These are phyloP conservation scores for Xenopus tropicalis DNA, from an alignment of 2,113 vertebrate genomes.

Conservation along the genomic window DNA sequence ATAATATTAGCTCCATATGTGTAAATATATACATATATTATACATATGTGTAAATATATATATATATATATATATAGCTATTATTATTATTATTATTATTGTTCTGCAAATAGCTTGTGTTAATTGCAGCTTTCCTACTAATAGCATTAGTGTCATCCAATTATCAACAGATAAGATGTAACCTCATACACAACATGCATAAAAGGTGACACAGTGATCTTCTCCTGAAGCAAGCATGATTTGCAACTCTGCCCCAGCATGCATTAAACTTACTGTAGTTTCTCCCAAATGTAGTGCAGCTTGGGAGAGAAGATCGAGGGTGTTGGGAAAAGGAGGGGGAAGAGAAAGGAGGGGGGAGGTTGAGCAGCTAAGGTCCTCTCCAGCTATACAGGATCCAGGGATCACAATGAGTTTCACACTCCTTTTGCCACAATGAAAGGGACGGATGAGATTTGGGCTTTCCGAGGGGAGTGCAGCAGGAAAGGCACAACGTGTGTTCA, in stretches of 20 bases:
- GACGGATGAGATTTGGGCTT: slow-evolving; percentile 35
- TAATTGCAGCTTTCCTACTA: too few relatives aligned
- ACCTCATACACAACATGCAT: background rate
- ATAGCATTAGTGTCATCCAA: too few relatives aligned
- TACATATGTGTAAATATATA: too few relatives aligned
- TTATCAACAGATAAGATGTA: too few relatives aligned
- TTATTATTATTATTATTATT: too few relatives aligned
- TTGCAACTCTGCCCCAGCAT: background rate
- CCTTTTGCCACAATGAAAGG: slow-evolving; percentile 34
- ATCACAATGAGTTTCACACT: slow-evolving; percentile 41
- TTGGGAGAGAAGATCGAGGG: slow-evolving; percentile 28
- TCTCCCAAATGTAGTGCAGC: slow-evolving; percentile 26
- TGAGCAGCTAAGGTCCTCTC: slow-evolving; percentile 25
- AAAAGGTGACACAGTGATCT: slow-evolving; percentile 14
- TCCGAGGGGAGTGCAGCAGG: slow-evolving; percentile 36
- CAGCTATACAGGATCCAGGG: slow-evolving; percentile 35
- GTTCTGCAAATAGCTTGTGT: too few relatives aligned
- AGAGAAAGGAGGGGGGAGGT: slow-evolving; percentile 3
- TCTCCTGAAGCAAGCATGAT: background rate
- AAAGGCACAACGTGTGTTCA: slow-evolving; percentile 33
- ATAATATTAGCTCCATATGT: too few relatives aligned
- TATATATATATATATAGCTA: too few relatives aligned
- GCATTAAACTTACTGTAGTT: slow-evolving; percentile 30
- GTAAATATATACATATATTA: too few relatives aligned
- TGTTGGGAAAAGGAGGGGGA: slow-evolving; percentile 15